phyloP scores from a whole-genome alignment of 2,888 invertebrate genomes.

The Timema podura region DNA sequence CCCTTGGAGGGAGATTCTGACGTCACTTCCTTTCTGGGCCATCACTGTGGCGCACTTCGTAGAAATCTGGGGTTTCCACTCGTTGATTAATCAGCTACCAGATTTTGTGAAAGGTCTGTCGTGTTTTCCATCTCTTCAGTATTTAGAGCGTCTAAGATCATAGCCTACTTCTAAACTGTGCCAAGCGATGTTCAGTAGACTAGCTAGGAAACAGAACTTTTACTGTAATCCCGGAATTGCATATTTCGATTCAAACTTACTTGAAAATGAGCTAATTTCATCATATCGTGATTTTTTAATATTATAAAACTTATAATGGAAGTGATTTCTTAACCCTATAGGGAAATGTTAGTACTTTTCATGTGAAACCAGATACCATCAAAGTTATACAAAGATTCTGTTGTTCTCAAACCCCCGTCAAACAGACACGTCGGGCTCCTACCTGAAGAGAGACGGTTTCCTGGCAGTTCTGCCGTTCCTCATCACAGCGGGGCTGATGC shows the following conservation, averaged over 20 bases:
- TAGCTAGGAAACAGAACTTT: too few relatives aligned
- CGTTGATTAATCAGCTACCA: slow-evolving; percentile 75
- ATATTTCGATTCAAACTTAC: too few relatives aligned
- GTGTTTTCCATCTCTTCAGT: background rate
- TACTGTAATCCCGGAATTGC: too few relatives aligned
- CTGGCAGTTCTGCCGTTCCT: slow-evolving; percentile 84
- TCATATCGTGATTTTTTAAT: too few relatives aligned
- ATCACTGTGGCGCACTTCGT: slow-evolving; percentile 80
- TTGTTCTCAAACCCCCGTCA: slow-evolving; percentile 29
- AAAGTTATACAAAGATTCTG: background rate
- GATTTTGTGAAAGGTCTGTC: slow-evolving; percentile 71
- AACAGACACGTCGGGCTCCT: slow-evolving; percentile 67
- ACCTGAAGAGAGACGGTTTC: slow-evolving; percentile 75
- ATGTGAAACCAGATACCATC: too few relatives aligned
- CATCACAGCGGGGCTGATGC: slow-evolving; percentile 78
- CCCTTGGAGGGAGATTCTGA: slow-evolving; percentile 71
- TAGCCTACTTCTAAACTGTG: too few relatives aligned
- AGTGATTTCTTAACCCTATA: background rate
- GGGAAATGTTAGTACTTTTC: background rate
- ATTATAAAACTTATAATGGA: background rate
- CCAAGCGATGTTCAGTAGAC: too few relatives aligned
- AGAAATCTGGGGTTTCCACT: slow-evolving; percentile 89
- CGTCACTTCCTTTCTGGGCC: slow-evolving; percentile 76
- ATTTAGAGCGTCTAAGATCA: background rate
- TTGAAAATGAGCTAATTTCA: too few relatives aligned